A percentile compares a stretch with the other conserved stretches of the same genome.
Evolutionary conservation across 2,888 invertebrate genomes (phyloP).

Genomic region (Machimus rusticus): DNA sequence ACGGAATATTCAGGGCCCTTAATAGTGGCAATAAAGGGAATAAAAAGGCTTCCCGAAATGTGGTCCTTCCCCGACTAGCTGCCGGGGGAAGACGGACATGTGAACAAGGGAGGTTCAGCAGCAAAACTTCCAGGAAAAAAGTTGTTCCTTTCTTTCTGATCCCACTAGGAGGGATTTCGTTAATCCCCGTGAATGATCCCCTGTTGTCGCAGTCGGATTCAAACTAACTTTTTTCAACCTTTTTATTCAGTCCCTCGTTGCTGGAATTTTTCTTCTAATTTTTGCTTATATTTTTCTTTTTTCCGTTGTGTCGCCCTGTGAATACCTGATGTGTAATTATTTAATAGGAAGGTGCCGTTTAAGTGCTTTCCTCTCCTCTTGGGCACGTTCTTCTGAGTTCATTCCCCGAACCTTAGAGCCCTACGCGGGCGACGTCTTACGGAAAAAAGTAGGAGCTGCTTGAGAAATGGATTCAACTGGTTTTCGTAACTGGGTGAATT

Average conservation of each 20-base stretch:
- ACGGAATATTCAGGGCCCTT: not conserved
- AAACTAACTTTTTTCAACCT: not conserved
- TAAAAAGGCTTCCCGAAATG: slow-evolving; percentile 18
- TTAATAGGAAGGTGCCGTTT: not conserved
- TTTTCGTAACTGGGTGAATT: not conserved
- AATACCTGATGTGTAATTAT: slow-evolving; percentile 11
- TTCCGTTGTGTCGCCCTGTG: not conserved
- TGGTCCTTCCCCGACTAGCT: not conserved
- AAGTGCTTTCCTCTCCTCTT: not conserved
- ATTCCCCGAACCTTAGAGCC: not conserved
- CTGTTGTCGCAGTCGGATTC: slow-evolving; percentile 2
- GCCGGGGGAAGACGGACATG: not conserved
- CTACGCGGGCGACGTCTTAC: not conserved
- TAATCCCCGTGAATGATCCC: slow-evolving; percentile 22
- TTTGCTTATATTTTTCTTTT: not conserved
- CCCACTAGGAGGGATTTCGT: slow-evolving; percentile 2
- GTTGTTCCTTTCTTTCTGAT: slow-evolving; percentile 12
- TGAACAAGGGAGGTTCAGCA: not conserved
- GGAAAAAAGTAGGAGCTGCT: not conserved
- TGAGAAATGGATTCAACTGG: not conserved
- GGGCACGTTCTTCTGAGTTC: not conserved
- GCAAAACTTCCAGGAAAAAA: not conserved
- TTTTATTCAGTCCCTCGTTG: not conserved
- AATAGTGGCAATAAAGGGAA: not conserved
- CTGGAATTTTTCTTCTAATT: not conserved